Evolutionary conservation across 2,113 vertebrate species (phyloP).

Genomic region (Coptodon bakossiorum): DNA sequence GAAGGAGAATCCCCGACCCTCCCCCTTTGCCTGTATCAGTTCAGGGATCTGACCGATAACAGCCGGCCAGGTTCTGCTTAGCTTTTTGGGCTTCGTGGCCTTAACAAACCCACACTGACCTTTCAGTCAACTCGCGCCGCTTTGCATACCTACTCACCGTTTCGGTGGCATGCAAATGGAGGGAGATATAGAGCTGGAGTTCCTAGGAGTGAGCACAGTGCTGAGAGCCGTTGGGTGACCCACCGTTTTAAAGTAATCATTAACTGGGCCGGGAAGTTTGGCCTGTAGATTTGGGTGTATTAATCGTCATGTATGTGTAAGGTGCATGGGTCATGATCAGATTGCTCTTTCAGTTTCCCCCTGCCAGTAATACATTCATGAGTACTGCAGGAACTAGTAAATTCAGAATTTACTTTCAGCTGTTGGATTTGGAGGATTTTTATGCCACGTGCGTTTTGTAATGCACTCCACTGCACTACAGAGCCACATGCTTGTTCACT

Average conservation of each 20-base stretch:
- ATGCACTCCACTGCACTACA: background rate
- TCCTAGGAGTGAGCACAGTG: background rate
- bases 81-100: background rate
- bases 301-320: background rate
- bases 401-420: background rate
- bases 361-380: background rate
- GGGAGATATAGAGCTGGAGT: slow-evolving; percentile 18
- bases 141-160: slow-evolving; percentile 65
- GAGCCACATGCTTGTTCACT: background rate
- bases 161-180: slow-evolving; percentile 65
- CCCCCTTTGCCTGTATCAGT: background rate
- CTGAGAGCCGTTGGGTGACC: background rate
- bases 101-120: slow-evolving; percentile 44
- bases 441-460: background rate
- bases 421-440: background rate
- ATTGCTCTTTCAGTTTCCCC: background rate
- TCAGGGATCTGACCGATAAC: slow-evolving; percentile 34
- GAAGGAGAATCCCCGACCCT: background rate
- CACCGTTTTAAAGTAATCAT: background rate
- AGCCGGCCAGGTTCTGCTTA: background rate
- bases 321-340: background rate
- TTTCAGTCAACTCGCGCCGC: slow-evolving; percentile 61
- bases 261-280: background rate
- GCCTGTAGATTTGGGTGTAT: background rate
- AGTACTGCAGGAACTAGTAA: no score